A percentile compares a stretch with the other conserved stretches of the same genome.
These are phyloP conservation scores for Pleuronectes platessa DNA, from an alignment of 2,113 vertebrate genomes.

Conservation along the genomic window DNA sequence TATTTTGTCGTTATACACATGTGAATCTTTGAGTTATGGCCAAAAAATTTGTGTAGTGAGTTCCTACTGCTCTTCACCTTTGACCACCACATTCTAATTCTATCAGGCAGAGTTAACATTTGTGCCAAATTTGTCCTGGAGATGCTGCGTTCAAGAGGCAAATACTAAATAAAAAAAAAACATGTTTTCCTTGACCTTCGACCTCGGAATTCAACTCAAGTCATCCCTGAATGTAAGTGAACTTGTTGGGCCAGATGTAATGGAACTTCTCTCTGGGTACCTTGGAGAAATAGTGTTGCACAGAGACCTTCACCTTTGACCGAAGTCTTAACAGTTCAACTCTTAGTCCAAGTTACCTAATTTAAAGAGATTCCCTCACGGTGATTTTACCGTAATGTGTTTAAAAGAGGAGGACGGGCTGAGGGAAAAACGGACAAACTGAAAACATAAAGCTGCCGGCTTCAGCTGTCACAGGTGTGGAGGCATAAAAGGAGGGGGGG, in stretches of 20 bases:
- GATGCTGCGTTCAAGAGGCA: not conserved
- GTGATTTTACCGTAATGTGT: no score
- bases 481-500: conserved; percentile 30
- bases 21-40: no score
- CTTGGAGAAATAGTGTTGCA: not conserved
- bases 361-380: no score
- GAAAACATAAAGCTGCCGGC: not conserved
- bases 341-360: not conserved
- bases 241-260: not conserved
- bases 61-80: not conserved
- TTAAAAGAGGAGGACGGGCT: not conserved
- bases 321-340: not conserved
- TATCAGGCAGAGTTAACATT: not conserved
- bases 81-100: not conserved
- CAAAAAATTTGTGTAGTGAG: no score
- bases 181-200: not conserved
- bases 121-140: not conserved
- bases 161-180: no score
- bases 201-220: not conserved
- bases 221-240: not conserved
- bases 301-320: not conserved
- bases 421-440: not conserved
- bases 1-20: no score
- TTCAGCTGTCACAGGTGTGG: not conserved
- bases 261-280: not conserved